These are phyloP conservation scores for Saccostrea echinata DNA, from an alignment of 1,140 invertebrate species.

Conservation along the genomic window DNA sequence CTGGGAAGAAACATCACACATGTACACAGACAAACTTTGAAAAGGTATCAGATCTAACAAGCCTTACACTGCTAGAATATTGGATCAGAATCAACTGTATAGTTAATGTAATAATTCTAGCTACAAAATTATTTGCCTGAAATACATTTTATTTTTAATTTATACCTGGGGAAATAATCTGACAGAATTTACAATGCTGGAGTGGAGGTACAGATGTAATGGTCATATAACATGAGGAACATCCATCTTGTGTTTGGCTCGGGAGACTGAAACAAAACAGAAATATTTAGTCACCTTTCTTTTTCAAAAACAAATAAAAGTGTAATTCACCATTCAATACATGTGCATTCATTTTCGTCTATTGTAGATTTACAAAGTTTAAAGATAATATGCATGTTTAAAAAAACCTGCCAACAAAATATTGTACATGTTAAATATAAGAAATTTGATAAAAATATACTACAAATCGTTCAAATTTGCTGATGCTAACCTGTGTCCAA, in stretches of 20 bases:
- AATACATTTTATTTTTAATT: too few species aligned
- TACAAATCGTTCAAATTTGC: too few species aligned
- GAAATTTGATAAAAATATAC: too few species aligned
- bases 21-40: neutral
- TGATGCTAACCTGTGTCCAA: slow-evolving; percentile 83
- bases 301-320: too few species aligned
- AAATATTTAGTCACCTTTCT: neutral
- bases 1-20: too few species aligned
- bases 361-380: neutral
- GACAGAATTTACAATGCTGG: slow-evolving; percentile 80
- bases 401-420: neutral
- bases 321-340: neutral
- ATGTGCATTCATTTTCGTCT: neutral
- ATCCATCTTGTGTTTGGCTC: slow-evolving; percentile 77
- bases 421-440: neutral
- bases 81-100: too few species aligned
- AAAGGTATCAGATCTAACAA: neutral
- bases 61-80: neutral
- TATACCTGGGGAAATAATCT: slow-evolving; percentile 50
- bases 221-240: slow-evolving; percentile 82
- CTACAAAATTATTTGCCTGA: too few species aligned
- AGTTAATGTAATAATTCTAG: too few species aligned
- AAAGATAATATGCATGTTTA: neutral
- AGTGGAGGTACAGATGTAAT: slow-evolving; percentile 83
- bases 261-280: slow-evolving; percentile 67